Evolutionary conservation across 1,140 invertebrate species (phyloP).

Genomic region (Wiebesia pumilae): DNA sequence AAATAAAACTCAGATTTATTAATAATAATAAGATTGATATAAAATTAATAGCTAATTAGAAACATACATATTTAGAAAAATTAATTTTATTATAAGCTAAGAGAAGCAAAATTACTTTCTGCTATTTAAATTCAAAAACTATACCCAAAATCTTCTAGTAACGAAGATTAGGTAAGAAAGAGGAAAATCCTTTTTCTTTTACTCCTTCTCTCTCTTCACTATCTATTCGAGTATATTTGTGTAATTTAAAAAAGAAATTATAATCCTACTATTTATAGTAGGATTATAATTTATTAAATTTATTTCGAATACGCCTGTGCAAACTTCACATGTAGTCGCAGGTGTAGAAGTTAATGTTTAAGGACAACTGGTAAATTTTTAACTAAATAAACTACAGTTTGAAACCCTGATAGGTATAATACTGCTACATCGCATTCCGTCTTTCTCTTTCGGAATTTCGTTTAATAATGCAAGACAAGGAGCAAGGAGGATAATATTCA

Average conservation of each 20-base stretch:
- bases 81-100: too few species aligned
- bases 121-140: too few species aligned
- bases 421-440: background rate
- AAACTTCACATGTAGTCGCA: constrained; percentile 34
- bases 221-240: background rate
- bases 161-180: too few species aligned
- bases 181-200: background rate
- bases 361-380: constrained; percentile 60
- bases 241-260: background rate
- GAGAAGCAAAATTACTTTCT: too few species aligned
- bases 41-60: too few species aligned
- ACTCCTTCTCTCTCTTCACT: background rate
- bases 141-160: too few species aligned
- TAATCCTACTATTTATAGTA: background rate
- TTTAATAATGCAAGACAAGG: background rate
- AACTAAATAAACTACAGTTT: constrained; percentile 66
- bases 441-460: background rate
- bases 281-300: background rate
- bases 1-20: too few species aligned
- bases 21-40: too few species aligned
- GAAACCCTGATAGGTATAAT: constrained; percentile 56
- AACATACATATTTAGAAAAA: too few species aligned
- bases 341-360: background rate
- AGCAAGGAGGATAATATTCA: background rate
- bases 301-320: constrained; percentile 24